phyloP scores from a whole-genome alignment of 2,113 vertebrate species.

The Hemiscyllium ocellatum region DNA sequence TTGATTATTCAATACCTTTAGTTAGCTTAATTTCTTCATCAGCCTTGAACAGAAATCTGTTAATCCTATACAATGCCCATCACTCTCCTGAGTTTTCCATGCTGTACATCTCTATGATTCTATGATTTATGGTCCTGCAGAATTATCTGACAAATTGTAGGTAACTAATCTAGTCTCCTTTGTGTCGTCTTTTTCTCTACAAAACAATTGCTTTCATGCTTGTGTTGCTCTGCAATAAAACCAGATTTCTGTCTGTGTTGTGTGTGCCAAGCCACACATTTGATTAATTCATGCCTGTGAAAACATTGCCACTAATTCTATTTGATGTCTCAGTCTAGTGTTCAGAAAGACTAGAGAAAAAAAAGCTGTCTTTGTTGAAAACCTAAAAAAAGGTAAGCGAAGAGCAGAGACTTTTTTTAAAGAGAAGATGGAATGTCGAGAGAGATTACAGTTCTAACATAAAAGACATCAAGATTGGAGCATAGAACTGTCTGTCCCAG shows the following conservation, averaged over 20 bases:
- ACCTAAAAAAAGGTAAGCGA: conserved; percentile 41
- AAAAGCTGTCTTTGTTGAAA: conserved; percentile 40
- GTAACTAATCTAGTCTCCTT: conserved; percentile 3
- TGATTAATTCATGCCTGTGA: conserved; percentile 35
- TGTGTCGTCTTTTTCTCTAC: background rate
- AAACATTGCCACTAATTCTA: conserved; percentile 34
- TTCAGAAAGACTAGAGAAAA: background rate
- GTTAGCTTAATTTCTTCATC: background rate
- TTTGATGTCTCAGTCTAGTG: conserved; percentile 40
- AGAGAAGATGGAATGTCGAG: conserved; percentile 29
- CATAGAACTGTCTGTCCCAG: conserved; percentile 38
- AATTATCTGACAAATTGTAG: background rate
- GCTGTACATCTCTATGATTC: too few species aligned
- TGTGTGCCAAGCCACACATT: background rate
- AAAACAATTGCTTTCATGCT: conserved; percentile 12
- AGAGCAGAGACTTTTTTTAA: conserved; percentile 38
- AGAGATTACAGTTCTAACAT: conserved; percentile 39
- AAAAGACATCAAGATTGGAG: conserved; percentile 37
- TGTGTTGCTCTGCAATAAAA: conserved; percentile 15
- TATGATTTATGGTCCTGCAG: background rate
- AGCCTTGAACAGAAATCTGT: background rate
- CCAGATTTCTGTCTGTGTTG: background rate
- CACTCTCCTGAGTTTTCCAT: conserved; percentile 5
- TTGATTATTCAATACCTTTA: background rate
- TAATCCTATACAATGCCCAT: background rate